A percentile compares a stretch with the other conserved stretches of the same genome.
Evolutionary conservation across 2,888 invertebrate genomes (phyloP).

Genomic region (Notodonta ziczac): DNA sequence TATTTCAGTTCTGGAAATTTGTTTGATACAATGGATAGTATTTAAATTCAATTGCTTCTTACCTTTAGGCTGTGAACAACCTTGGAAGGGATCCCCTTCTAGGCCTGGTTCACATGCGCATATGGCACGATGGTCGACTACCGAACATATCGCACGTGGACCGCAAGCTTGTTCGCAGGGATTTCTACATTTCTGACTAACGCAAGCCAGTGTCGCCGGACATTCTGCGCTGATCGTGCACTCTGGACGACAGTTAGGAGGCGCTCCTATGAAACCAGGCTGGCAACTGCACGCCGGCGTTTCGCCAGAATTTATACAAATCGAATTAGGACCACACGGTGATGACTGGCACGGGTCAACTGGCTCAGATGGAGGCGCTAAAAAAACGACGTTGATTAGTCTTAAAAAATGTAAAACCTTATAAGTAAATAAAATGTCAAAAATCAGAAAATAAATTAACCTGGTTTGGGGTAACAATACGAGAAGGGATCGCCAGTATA

Average conservation of each 20-base stretch:
- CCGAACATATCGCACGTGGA: conserved; percentile 81
- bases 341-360: conserved; percentile 87
- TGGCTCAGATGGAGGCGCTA: conserved; percentile 53
- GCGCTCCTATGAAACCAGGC: conserved; percentile 85
- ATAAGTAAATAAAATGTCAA: background rate
- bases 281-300: conserved; percentile 87
- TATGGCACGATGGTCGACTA: conserved; percentile 86
- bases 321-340: conserved; percentile 87
- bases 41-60: conserved; percentile 36
- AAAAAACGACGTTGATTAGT: conserved; percentile 26
- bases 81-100: conserved; percentile 87
- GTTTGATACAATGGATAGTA: conserved; percentile 17
- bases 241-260: conserved; percentile 88
- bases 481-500: conserved; percentile 90
- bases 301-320: conserved; percentile 85
- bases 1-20: conserved; percentile 17
- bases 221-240: conserved; percentile 89
- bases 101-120: conserved; percentile 86
- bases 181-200: conserved; percentile 86
- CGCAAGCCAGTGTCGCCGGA: conserved; percentile 86
- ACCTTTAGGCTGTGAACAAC: conserved; percentile 77
- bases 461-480: conserved; percentile 84
- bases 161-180: conserved; percentile 89
- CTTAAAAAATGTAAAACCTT: background rate
- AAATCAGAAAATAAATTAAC: conserved; percentile 57